Evolutionary conservation across 2,797 vertebrate genomes (phyloP), one percentile per base, ranked within the genome.

Genomic region (Paguma larvata): DNA sequence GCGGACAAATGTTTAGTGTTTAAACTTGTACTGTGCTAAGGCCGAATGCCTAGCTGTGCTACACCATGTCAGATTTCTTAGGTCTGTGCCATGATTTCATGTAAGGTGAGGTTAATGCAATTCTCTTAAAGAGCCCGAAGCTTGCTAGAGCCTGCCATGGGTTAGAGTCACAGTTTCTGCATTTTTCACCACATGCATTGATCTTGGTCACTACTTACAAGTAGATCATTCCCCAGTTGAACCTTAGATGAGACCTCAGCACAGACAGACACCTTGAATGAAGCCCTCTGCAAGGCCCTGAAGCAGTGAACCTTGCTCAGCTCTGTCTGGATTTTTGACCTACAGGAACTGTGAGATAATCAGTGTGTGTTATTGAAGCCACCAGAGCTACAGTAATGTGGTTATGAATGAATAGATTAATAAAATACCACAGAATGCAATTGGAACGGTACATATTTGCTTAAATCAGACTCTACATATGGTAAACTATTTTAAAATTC

Each of bases 141-240:
- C 21, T 77, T 72, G 2, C 6, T 44, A 44, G 6, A 21, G 38
- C 0, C 8, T 79, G 27, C 15, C 21, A 32, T 5, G 19, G 0
- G 41, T 13, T 46, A 2, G 5, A 51, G 46, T 46, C 30, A 56
- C 56, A 27, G 5, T 78, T 18, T 51, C 73, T 59, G 10, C 7
- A n/a, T 78, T 91, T 30, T 13, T 34, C 19, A 56, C 0, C 41
- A 11, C 1, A 3, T 32, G 10, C 15, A 8, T 0, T 21, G 1
- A 18, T 18, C 7, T 63, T 11, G 2, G 32, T 62, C 51, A 59
- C 41, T 5, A 16, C 23, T 30, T n/a, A 10, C 23, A 83, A 53
- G 8, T 21, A 3, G 14, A 13, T n/a, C 5, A 41, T 73, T 80
- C 63, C 14, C 18, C 18, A 56, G 0, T 0, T 13, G 38, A 77